Percentiles rank a stretch among this genome's conserved stretches.
Evolutionary conservation across 2,797 vertebrate species (phyloP).

Genomic region (Neomorphus geoffroyi): DNA sequence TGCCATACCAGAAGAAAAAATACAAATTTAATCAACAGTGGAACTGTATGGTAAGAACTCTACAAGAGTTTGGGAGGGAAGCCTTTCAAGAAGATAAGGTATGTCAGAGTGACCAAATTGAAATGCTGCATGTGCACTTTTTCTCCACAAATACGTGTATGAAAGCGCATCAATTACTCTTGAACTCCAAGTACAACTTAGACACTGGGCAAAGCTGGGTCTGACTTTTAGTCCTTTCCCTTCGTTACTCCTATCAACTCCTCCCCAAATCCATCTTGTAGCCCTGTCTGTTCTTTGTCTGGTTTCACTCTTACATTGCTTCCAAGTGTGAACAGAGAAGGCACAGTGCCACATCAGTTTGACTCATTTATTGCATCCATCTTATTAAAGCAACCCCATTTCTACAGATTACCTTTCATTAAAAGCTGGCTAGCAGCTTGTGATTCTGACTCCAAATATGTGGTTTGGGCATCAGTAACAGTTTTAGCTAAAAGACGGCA

Average conservation of each 20-base stretch:
- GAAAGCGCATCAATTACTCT: not conserved
- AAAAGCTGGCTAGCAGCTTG: not conserved
- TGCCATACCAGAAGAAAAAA: not conserved
- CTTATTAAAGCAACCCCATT: not conserved
- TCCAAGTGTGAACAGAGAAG: not conserved
- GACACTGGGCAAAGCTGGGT: not conserved
- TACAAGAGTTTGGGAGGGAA: fast-evolving
- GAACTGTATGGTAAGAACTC: not conserved
- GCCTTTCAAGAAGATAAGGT: not conserved
- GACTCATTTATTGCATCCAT: not conserved
- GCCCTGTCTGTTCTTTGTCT: not conserved
- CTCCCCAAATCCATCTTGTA: not conserved
- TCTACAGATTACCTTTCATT: not conserved
- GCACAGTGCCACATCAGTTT: not conserved
- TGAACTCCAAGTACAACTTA: not conserved
- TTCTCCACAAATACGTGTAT: not conserved
- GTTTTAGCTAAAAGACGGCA: not conserved
- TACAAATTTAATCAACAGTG: not conserved
- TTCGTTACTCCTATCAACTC: not conserved
- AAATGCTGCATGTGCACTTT: not conserved
- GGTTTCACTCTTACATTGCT: not conserved
- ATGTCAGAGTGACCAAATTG: not conserved
- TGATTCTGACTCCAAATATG: not conserved
- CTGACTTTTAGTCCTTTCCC: not conserved
- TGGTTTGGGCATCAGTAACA: not conserved